Base-by-base conservation (phyloP, 1,140 invertebrate genomes). In the Babylonia areolata region DNA sequence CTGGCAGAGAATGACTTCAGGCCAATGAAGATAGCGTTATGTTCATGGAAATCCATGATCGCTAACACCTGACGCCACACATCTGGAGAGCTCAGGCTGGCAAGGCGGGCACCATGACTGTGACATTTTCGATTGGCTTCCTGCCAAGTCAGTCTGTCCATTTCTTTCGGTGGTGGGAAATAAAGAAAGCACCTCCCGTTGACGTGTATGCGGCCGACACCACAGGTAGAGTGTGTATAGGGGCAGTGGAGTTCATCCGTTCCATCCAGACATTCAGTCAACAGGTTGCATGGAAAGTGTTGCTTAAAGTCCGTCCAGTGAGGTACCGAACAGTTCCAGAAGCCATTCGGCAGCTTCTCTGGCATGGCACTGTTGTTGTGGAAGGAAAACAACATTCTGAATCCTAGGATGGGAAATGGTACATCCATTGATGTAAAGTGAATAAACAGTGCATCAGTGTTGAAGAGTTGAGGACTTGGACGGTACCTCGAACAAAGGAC, bases 361-460 rank as follows among this genome's bases (percentile, higher is more conserved):
- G 78, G 78, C 23, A 46, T 17, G 2, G 6, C 46, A 9, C 37
- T 37, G 11, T 12, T 1, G 15, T 23, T 31, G 39, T 80, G 78
- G 78, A 80, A 42, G 46, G 78, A 80, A 33, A 80, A 80, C 3
- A 80, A 23, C 40, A 80, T 40, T 33, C 28, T 40, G 78, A 80
- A 80, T 12, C 78, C 78, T 11, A 23, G 11, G 37, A 40, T 23
- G 6, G 11, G 3, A 33, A 46, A 80, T 15, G 2, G 39, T 12
- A 40, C 28, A 46, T 20, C 12, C 17, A 28, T 23, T 0, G n/a
- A 78, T 23, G 23, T 23, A 9, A 78, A 78, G 20, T 37, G 75
- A 40, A 78, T 23, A 35, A 33, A 78, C 20, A 78, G 35, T 3
- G 40, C 75, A 5, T 20, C 33, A 37, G 33, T 40, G 20, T n/a